Base-by-base conservation (phyloP, 2,888 invertebrate species). In the Drosophila suboccidentalis region DNA sequence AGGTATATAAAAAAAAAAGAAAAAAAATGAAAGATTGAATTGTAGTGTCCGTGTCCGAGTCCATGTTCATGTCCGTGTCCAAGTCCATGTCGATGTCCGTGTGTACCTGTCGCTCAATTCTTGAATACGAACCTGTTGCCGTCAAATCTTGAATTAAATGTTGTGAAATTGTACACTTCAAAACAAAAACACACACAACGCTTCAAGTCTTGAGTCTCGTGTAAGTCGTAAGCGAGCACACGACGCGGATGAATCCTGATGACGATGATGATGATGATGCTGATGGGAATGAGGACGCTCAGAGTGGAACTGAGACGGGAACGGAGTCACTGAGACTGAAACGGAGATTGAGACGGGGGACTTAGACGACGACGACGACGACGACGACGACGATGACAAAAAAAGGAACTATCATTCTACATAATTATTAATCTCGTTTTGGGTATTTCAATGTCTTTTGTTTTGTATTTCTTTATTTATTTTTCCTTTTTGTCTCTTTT, bases 161-260 rank as follows among this genome's bases (percentile, higher is more conserved):
- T 88, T 90, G 89, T 89, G 90, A 90, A 89, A 89, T 90, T 78
- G 90, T 78, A 90, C 90, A 89, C 89, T 90, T 90, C 73, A 89
- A 77, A 73, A 74, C 50, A 70, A 58, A 73, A 79, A 69, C 89
- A 80, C 67, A 73, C 50, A 63, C 44, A 74, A 78, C 19, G 34
- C 2, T 50, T 63, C 51, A 62, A 41, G 57, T 61, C 57, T 50
- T 60, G 78, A 41, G 57, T 61, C 57, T 50, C 63, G 78, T 75
- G 77, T 75, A 73, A 76, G 69, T 69, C 60, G 62, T 62, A 67
- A 71, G 66, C 54, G 66, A 65, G 65, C 57, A 64, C 57, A 69
- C 63, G 67, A 67, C 53, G 53, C 65, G 57, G 32, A 62, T 62
- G 50, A 34, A 47, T 34, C 50, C 15, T 32, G 32, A 32, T 32